Evolutionary conservation across 1,140 invertebrate genomes (phyloP).

Genomic region (Camponotus pennsylvanicus): DNA sequence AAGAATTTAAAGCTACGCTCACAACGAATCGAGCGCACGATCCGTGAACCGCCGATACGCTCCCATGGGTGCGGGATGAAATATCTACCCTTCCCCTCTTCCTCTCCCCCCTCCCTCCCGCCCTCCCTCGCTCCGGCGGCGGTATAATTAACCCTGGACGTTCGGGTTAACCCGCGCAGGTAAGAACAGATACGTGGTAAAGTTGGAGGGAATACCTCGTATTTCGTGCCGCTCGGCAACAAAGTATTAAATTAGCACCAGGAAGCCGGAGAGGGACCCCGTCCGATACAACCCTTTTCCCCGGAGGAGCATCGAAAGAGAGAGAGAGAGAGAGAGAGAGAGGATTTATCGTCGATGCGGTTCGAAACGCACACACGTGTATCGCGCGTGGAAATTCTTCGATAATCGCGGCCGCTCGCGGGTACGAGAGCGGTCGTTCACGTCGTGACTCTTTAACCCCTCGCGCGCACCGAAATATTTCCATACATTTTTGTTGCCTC

Average conservation of each 20-base stretch:
- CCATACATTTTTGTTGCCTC: neutral
- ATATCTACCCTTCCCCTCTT: conserved; percentile 61
- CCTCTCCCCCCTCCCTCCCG: no score
- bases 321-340: neutral
- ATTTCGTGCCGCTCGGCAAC: conserved; percentile 56
- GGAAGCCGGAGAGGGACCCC: conserved; percentile 33
- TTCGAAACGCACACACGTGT: conserved; percentile 40
- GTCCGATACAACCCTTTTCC: conserved; percentile 49
- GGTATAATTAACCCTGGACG: conserved; percentile 72
- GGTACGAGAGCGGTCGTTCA: conserved; percentile 29
- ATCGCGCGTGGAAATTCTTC: conserved; percentile 44
- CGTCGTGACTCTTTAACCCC: conserved; percentile 48
- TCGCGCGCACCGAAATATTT: conserved; percentile 47
- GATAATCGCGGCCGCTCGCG: conserved; percentile 46
- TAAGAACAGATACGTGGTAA: conserved; percentile 57
- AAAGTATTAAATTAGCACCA: conserved; percentile 64
- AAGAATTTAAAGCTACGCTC: conserved; percentile 55
- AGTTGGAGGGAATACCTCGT: conserved; percentile 53
- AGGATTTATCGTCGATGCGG: conserved; percentile 55
- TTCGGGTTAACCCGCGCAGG: conserved; percentile 66
- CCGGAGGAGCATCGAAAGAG: conserved; percentile 25
- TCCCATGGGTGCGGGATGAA: conserved; percentile 69
- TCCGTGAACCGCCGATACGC: conserved; percentile 41
- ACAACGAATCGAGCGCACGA: conserved; percentile 5
- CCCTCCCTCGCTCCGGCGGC: conserved; percentile 28